These are phyloP conservation scores for Serripes groenlandicus DNA, from an alignment of 2,888 invertebrate species.

Conservation along the genomic window DNA sequence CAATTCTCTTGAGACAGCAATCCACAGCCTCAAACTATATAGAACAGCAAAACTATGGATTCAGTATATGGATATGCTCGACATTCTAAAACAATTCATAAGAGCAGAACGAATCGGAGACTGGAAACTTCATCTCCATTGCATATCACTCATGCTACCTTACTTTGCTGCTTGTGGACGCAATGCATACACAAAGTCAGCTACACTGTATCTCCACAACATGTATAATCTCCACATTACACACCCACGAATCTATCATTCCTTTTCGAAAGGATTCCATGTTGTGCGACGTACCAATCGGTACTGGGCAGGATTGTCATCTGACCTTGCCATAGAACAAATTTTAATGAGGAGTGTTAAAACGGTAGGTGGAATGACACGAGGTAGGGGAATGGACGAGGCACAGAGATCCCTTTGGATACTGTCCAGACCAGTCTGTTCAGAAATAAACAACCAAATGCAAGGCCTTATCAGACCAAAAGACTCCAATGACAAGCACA, in stretches of 20 bases:
- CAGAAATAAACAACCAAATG: constrained; percentile 51
- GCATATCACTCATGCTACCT: constrained; percentile 24
- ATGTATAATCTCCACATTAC: constrained; percentile 43
- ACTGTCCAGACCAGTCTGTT: constrained; percentile 40
- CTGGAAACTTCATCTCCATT: constrained; percentile 30
- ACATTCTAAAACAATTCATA: constrained; percentile 27
- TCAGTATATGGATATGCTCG: constrained; percentile 45
- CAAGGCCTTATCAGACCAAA: constrained; percentile 42
- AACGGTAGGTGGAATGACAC: constrained; percentile 67
- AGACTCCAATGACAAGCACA: constrained; percentile 57
- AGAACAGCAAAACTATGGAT: constrained; percentile 38
- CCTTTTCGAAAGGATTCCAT: constrained; percentile 32
- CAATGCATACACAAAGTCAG: constrained; percentile 60
- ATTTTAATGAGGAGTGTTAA: constrained; percentile 71
- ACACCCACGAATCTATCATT: constrained; percentile 23
- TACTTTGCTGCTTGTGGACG: constrained; percentile 66
- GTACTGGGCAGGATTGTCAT: constrained; percentile 52
- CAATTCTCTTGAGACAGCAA: no score
- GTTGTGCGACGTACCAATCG: constrained; percentile 23
- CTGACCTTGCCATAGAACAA: constrained; percentile 54
- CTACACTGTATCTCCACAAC: constrained; percentile 48
- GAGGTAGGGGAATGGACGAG: constrained; percentile 67
- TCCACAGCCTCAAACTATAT: no score
- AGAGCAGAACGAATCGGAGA: constrained; percentile 37
- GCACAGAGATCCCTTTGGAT: constrained; percentile 45